A percentile compares a stretch with the other conserved stretches of the same genome.
These are phyloP conservation scores for Dexiosoma caninum DNA, from an alignment of 2,888 invertebrate species.

Conservation along the genomic window DNA sequence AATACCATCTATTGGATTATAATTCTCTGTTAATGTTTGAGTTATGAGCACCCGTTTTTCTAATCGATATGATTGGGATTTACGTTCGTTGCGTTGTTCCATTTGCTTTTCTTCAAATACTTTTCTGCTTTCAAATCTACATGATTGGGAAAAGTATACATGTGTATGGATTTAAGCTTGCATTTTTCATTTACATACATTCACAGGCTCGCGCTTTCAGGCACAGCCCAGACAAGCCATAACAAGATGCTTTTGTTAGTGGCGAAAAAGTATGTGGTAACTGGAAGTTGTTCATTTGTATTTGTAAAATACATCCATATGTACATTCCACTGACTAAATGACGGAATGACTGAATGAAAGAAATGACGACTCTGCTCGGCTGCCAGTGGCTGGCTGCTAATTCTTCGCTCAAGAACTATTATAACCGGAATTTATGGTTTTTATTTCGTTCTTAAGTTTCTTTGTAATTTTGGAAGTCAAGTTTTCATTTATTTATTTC, in stretches of 20 bases:
- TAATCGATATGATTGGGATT: conserved; percentile 8
- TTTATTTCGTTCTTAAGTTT: conserved; percentile 34
- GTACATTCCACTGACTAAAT: neutral
- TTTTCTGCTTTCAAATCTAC: conserved; percentile 11
- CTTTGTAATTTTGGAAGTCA: conserved; percentile 45
- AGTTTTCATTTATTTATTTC: neutral
- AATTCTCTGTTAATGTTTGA: neutral
- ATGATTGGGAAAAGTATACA: conserved; percentile 53
- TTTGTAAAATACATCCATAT: neutral
- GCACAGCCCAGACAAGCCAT: neutral
- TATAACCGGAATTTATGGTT: conserved; percentile 53
- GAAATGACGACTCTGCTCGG: neutral
- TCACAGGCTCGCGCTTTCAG: neutral
- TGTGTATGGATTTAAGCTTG: conserved; percentile 10
- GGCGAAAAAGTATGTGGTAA: neutral
- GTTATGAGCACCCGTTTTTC: conserved; percentile 26
- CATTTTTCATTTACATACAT: conserved; percentile 23
- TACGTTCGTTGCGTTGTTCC: neutral
- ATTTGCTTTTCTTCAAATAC: no score
- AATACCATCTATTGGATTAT: conserved; percentile 13
- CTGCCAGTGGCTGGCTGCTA: neutral
- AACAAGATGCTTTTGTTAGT: neutral
- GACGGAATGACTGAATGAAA: neutral
- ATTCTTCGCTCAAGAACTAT: neutral
- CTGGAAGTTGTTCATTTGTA: neutral